Conservation (phyloP, 2,797 vertebrate species). For the Falco columbarius region DNA sequence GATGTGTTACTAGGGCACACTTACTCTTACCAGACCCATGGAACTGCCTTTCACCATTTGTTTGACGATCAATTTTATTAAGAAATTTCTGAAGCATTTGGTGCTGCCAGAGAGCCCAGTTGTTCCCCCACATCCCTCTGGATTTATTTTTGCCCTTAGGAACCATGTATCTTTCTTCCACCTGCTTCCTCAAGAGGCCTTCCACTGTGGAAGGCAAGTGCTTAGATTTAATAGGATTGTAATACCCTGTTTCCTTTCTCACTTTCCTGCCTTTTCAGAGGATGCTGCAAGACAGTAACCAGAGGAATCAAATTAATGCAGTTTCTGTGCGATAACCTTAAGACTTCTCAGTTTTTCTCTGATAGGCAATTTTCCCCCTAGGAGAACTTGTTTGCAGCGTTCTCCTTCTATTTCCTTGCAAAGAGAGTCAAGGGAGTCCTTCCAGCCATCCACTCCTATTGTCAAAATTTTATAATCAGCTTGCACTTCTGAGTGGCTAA, state of each 20-base stretch:
- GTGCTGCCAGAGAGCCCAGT: background rate
- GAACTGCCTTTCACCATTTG: background rate
- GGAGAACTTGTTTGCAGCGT: background rate
- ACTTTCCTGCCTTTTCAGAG: background rate
- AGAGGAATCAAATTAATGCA: background rate
- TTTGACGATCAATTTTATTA: background rate
- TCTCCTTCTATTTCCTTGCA: background rate
- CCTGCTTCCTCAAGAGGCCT: background rate
- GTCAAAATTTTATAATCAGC: background rate
- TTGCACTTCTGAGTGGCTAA: background rate
- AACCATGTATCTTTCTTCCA: background rate
- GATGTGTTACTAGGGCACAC: background rate
- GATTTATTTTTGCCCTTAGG: background rate
- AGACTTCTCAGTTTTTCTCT: background rate
- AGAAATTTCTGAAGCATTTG: background rate
- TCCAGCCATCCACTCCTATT: background rate
- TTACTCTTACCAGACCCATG: background rate
- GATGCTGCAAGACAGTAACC: background rate
- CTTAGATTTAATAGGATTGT: background rate
- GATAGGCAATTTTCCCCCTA: background rate
- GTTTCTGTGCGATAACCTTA: background rate
- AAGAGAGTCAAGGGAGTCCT: background rate
- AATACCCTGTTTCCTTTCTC: background rate
- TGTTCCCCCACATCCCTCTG: background rate
- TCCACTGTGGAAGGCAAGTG: background rate